phyloP scores from a whole-genome alignment of 1,140 invertebrate species.

The Meloidogyne hapla region DNA sequence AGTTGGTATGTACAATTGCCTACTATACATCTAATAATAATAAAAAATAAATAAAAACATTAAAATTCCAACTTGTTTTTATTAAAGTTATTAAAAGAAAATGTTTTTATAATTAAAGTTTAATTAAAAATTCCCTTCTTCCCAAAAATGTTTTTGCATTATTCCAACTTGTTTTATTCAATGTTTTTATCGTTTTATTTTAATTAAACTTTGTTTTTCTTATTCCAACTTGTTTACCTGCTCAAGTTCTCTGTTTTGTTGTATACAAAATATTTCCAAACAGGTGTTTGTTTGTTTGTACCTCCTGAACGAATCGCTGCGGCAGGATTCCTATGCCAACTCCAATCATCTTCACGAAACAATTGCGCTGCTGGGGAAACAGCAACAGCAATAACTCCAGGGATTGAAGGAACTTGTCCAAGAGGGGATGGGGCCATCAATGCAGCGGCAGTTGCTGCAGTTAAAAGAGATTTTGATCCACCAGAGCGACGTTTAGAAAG shows the following conservation, averaged over 20 bases:
- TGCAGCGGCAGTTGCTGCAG: slow-evolving; percentile 14
- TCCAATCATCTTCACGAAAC: slow-evolving; percentile 59
- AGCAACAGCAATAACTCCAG: slow-evolving; percentile 60
- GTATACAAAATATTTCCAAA: slow-evolving; percentile 63
- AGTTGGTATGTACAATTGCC: slow-evolving; percentile 61
- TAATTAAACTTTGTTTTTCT: too few relatives aligned
- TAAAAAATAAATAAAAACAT: too few relatives aligned
- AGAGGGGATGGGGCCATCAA: slow-evolving; percentile 24
- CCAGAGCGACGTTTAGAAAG: neutral
- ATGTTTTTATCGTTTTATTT: neutral
- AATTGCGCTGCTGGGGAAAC: slow-evolving; percentile 59
- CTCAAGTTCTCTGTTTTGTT: slow-evolving; percentile 63
- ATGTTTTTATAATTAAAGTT: neutral
- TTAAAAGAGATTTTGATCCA: slow-evolving; percentile 5
- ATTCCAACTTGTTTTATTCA: too few relatives aligned
- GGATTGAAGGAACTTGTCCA: slow-evolving; percentile 32
- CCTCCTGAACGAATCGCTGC: slow-evolving; percentile 62
- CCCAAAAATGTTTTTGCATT: too few relatives aligned
- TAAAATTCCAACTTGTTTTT: slow-evolving; percentile 4
- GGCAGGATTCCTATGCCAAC: slow-evolving; percentile 62
- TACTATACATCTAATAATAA: slow-evolving; percentile 58
- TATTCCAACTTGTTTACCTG: slow-evolving; percentile 34
- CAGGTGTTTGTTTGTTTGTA: slow-evolving; percentile 63
- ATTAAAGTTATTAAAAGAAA: too few relatives aligned
- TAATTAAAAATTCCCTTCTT: too few relatives aligned